Conservation (phyloP, 2,113 vertebrate genomes). For the Protobothrops flavoviridis region DNA sequence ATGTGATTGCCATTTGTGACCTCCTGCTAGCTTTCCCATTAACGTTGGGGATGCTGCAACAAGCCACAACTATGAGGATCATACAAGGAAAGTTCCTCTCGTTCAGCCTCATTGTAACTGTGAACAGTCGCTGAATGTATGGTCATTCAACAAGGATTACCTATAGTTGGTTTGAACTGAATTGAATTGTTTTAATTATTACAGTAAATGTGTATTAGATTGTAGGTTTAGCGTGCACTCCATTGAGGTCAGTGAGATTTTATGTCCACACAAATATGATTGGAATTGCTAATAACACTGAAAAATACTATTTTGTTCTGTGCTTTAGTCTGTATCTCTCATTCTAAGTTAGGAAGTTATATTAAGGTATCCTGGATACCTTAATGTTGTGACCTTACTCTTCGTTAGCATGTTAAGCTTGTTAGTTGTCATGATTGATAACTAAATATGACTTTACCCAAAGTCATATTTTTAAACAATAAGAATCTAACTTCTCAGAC, state of each 20-base stretch:
- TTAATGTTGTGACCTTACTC: neutral
- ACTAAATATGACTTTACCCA: neutral
- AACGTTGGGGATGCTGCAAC: neutral
- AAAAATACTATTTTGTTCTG: neutral
- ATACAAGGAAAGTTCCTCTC: neutral
- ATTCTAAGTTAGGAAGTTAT: neutral
- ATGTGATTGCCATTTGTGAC: too few relatives aligned
- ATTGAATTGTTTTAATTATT: neutral
- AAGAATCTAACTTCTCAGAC: neutral
- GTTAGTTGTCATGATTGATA: neutral
- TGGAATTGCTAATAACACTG: neutral
- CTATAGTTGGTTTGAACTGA: neutral
- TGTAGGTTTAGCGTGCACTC: neutral
- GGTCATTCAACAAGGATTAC: neutral
- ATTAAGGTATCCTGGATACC: neutral
- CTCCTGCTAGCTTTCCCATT: too few relatives aligned
- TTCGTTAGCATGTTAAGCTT: neutral
- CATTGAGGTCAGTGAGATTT: neutral
- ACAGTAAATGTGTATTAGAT: neutral
- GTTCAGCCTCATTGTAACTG: neutral
- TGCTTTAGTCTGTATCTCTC: neutral
- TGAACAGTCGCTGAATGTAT: neutral
- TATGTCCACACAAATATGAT: neutral
- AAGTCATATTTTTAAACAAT: neutral
- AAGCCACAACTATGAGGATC: neutral